Percentiles rank a stretch among this genome's conserved stretches.
These are phyloP conservation scores for Chionis minor DNA, from an alignment of 2,113 vertebrate species.

Conservation along the genomic window DNA sequence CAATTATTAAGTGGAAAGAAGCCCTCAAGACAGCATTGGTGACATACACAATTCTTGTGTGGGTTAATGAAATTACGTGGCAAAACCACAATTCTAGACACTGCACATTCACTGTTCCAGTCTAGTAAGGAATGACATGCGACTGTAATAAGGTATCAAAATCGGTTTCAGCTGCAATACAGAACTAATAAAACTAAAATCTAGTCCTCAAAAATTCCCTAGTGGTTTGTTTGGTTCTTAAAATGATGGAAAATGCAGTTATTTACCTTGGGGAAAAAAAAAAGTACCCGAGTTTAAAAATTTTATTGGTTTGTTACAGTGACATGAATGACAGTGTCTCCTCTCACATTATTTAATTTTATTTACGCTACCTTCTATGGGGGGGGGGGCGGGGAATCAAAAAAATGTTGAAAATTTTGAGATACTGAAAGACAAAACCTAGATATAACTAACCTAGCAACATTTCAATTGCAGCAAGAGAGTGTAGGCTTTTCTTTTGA, in stretches of 20 bases:
- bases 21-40: neutral
- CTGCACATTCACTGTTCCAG: neutral
- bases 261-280: neutral
- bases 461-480: neutral
- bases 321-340: neutral
- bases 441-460: neutral
- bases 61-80: neutral
- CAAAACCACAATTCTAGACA: neutral
- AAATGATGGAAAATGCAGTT: neutral
- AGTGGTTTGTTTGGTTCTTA: neutral
- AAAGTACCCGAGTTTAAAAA: neutral
- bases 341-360: neutral
- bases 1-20: neutral
- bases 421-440: neutral
- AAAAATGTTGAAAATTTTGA: no score
- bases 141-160: neutral
- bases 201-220: neutral
- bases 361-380: neutral
- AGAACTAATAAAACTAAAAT: neutral
- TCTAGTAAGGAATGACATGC: neutral
- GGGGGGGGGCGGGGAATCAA: no score
- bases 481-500: neutral
- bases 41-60: rapidly evolving
- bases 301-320: neutral
- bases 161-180: neutral